Conservation (phyloP, 2,888 invertebrate species). For the Diaprepes abbreviatus region DNA sequence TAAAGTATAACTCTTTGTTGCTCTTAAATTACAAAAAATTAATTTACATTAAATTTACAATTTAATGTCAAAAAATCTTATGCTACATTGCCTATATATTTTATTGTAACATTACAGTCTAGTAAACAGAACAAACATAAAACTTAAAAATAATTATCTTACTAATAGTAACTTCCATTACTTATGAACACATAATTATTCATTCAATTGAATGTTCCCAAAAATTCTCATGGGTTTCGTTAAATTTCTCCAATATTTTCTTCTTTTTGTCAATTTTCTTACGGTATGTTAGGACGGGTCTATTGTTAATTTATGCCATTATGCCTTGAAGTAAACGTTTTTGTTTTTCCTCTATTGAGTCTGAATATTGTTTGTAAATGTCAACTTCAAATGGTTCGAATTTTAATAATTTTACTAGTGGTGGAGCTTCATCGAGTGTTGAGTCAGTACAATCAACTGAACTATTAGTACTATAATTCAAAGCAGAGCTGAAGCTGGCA, state of each 20-base stretch:
- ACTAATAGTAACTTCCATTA: too few species aligned
- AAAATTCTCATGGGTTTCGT: not conserved
- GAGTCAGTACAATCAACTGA: not conserved
- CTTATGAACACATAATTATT: too few species aligned
- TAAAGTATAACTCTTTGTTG: too few species aligned
- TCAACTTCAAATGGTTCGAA: not conserved
- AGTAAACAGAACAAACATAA: too few species aligned
- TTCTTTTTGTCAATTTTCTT: slow-evolving; percentile 37
- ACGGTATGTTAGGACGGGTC: not conserved
- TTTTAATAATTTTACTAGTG: not conserved
- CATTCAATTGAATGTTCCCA: too few species aligned
- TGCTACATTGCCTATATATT: too few species aligned
- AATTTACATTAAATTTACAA: too few species aligned
- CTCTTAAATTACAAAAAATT: too few species aligned
- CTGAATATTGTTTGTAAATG: not conserved
- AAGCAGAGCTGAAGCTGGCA: not conserved
- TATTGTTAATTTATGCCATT: not conserved
- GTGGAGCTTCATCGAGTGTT: not conserved
- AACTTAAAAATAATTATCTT: too few species aligned
- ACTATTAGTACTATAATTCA: not conserved
- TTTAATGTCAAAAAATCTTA: too few species aligned
- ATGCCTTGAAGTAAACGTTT: not conserved
- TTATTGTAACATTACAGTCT: too few species aligned
- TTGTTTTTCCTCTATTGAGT: not conserved
- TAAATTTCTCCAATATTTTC: slow-evolving; percentile 29